Base-by-base conservation (phyloP, 1,140 invertebrate species). In the Drosophila pachea region DNA sequence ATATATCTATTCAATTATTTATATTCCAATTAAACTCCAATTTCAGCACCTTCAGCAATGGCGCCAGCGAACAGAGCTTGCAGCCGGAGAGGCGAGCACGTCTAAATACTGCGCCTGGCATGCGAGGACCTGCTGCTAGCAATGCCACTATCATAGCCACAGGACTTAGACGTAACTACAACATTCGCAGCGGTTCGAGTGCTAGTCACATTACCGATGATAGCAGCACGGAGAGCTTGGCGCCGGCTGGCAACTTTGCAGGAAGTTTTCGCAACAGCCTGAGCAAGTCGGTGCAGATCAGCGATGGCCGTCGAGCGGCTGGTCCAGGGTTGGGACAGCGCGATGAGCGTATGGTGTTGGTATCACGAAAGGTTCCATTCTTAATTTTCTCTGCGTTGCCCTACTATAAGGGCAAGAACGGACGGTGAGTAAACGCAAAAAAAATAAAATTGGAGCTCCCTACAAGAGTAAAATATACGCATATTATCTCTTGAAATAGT, bases 371-470 rank as follows among this genome's bases (percentile, higher is more conserved):
- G 92, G 94, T 88, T 92, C 96, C 96, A 36, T 95, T 95, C 89
- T 90, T 95, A 69, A 91, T 97, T 58, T 97, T 95, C 90, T 96
- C 95, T 29, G 92, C 94, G 43, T 92, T 97, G 81, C 94, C 95
- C 43, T 96, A 95, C 86, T 94, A 92, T 68, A 95, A 94, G 90
- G 92, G 91, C 91, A 81, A 91, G 92, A 72, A 91, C 89, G 77
- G 92, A 90, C 82, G 92, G 94, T 94, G 94, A 91, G 73, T 83
- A 9, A 11, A 29, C 16, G 6, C 8, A 9, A 9, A 9, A 9
- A 9, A 22, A 22, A 2, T 22, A 22, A 22, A 22, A 22, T 22
- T 2, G 22, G 22, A 22, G 3, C 22, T 22, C 3, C 22, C 3
- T 22, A 22, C 3, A 22, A 22, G 3, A 22, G 3, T 22, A 22